These are phyloP conservation scores for Cetonia aurata DNA, from an alignment of 2,888 invertebrate genomes.

Conservation along the genomic window DNA sequence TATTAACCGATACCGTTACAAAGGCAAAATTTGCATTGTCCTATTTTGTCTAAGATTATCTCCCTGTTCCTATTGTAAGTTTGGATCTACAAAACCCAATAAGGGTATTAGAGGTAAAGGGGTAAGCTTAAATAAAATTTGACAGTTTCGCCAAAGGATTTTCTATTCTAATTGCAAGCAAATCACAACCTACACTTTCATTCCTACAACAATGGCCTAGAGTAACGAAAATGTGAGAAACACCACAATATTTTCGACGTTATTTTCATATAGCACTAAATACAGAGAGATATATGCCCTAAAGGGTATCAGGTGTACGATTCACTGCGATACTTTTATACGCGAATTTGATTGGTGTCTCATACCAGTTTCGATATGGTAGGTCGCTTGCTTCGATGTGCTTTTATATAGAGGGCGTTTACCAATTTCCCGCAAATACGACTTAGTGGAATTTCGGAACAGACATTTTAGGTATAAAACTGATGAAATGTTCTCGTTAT, in stretches of 20 bases:
- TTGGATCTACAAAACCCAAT: no score
- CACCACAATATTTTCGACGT: constrained; percentile 25
- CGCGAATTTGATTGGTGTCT: constrained; percentile 38
- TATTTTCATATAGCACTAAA: constrained; percentile 5
- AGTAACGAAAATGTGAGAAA: constrained; percentile 28
- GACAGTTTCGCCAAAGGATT: no score
- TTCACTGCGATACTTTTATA: constrained; percentile 40
- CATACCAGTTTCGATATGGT: constrained; percentile 11
- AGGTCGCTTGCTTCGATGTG: not conserved
- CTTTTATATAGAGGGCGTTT: constrained; percentile 26
- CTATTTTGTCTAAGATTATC: no score
- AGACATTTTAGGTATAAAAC: constrained; percentile 4
- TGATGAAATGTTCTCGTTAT: constrained; percentile 20
- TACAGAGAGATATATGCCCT: constrained; percentile 24
- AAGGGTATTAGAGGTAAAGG: no score
- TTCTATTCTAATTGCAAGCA: no score
- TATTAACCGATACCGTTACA: no score
- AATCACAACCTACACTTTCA: not conserved
- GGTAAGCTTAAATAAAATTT: no score
- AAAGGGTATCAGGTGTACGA: constrained; percentile 37
- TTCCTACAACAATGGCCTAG: not conserved
- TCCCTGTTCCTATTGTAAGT: no score
- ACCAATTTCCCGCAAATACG: constrained; percentile 15
- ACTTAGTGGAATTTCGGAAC: not conserved
- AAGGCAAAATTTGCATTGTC: no score